Evolutionary conservation across 2,113 vertebrate genomes (phyloP).

Genomic region (Myocastor coypus): DNA sequence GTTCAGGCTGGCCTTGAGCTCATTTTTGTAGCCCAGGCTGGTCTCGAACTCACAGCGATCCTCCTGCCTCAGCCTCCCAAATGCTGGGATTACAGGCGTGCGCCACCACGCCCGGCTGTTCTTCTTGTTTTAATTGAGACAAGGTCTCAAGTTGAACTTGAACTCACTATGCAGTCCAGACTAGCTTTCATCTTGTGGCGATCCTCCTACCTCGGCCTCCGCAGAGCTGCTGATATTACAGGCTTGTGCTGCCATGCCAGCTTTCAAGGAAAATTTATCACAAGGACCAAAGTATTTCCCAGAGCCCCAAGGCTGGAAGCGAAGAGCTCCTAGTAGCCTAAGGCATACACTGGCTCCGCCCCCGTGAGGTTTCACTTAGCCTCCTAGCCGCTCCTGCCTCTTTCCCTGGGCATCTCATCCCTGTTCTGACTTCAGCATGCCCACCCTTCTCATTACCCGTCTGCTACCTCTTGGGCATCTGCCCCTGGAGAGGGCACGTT

Average conservation of each 20-base stretch:
- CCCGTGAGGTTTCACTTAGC: neutral
- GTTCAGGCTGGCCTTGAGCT: too few species aligned
- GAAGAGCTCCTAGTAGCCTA: neutral
- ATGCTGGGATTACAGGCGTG: too few species aligned
- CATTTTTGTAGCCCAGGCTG: too few species aligned
- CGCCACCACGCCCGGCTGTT: too few species aligned
- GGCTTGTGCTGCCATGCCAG: neutral
- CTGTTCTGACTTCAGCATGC: neutral
- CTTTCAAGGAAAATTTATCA: neutral
- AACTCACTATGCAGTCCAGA: neutral
- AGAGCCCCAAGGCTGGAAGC: neutral
- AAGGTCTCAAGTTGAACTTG: neutral
- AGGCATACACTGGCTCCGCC: neutral
- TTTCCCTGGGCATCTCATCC: neutral
- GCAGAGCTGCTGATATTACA: neutral
- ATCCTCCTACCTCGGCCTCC: neutral
- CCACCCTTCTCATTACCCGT: neutral
- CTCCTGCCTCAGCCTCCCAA: too few species aligned
- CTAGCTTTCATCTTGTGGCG: neutral
- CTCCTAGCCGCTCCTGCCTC: neutral
- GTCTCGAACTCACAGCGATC: too few species aligned
- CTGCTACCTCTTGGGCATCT: neutral
- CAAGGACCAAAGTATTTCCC: neutral
- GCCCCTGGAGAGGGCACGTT: neutral
- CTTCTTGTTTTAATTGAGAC: too few species aligned